Base-by-base conservation (phyloP, 1,140 invertebrate genomes). In the Zaprionus lachaisei region DNA sequence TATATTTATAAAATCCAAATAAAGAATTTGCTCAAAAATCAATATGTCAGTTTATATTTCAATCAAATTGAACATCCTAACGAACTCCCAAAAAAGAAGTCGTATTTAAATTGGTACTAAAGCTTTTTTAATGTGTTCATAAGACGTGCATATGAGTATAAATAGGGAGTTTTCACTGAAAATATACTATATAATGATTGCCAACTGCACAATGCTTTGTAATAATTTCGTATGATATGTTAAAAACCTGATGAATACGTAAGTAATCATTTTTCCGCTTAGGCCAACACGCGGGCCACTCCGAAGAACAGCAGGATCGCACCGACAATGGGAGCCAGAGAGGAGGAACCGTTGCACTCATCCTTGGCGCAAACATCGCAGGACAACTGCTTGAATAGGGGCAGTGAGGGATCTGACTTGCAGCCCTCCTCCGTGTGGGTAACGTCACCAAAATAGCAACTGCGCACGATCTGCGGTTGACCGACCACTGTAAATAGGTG, bases 351-450 rank as follows among this genome's bases (percentile, higher is more conserved):
- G 24, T 92, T 92, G 78, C 91, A 92, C 49, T 91, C 77, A 31
- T 92, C 80, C 72, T 84, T 78, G 44, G 57, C 72, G 74, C 91
- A 92, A 7, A 92, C 91, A 12, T 92, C 91, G 22, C 91, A 92
- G 60, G 63, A 63, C 31, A 92, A 54, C 47, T 91, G 80, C 71
- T 83, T 92, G 66, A 72, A 34, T 17, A 69, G 62, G 24, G 81
- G 68, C 58, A 91, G 55, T 1, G 68, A 49, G 7, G 83, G 79
- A 79, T 92, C 91, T 0, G 57, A 3, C 17, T 79, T 74, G 67
- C 91, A 92, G 7, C 91, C 91, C 1, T 17, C 6, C 22, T 84
- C 51, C 0, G 78, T 90, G 41, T 91, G 72, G 24, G 11, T 60
- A 1, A 92, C 12, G 37, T 91, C 85, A 20, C 91, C 91, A 6